Conservation (phyloP, 2,797 vertebrate species). For the Dipus sagitta region DNA sequence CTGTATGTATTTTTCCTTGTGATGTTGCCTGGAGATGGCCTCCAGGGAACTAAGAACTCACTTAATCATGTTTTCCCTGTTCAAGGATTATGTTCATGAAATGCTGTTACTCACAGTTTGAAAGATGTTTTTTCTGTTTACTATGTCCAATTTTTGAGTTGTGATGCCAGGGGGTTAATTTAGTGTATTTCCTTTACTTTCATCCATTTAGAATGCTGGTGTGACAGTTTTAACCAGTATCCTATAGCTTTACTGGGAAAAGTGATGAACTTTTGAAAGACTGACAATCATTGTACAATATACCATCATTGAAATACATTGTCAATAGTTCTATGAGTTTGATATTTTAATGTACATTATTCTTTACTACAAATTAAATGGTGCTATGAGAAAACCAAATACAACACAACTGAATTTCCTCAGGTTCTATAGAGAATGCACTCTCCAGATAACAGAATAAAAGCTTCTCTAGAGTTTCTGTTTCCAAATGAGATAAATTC, state of each 20-base stretch:
- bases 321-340: not conserved
- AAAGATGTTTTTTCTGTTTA: not conserved
- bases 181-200: not conserved
- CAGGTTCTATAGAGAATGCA: not conserved
- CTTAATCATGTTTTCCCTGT: not conserved
- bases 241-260: not conserved
- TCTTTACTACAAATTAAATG: not conserved
- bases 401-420: not conserved
- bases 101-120: not conserved
- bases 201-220: not conserved
- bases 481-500: not conserved
- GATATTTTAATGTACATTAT: not conserved
- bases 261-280: not conserved
- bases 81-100: not conserved
- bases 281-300: not conserved
- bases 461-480: not conserved
- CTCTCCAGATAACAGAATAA: not conserved
- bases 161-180: not conserved
- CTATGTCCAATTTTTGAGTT: not conserved
- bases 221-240: not conserved
- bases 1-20: not conserved
- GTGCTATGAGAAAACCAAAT: conserved; percentile 3
- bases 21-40: too few species aligned
- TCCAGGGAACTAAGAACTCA: not conserved
- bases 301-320: not conserved